These are phyloP conservation scores for Flabesymbios commensalis DNA, from an alignment of 2,888 invertebrate species.

Conservation along the genomic window DNA sequence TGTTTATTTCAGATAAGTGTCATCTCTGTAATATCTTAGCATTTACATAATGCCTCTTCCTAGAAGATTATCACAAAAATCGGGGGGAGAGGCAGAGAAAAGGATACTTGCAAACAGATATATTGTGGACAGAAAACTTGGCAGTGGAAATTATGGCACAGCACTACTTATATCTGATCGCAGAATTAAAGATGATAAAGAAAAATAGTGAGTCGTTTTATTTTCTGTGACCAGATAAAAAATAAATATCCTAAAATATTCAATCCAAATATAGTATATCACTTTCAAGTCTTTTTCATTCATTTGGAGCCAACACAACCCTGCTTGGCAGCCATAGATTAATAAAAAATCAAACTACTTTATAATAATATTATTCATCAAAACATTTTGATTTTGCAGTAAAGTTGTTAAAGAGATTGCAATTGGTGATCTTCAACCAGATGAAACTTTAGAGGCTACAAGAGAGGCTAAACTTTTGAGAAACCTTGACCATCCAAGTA, in stretches of 20 bases:
- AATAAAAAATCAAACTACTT: too few species aligned
- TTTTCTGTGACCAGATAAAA: not conserved
- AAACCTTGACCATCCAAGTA: constrained; percentile 57
- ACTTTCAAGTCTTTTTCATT: too few species aligned
- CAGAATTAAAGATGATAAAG: constrained; percentile 47
- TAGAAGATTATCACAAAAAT: too few species aligned
- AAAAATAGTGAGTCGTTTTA: constrained; percentile 40
- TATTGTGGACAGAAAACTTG: constrained; percentile 54
- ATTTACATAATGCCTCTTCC: too few species aligned
- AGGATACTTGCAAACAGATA: constrained; percentile 55
- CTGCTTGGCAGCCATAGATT: too few species aligned
- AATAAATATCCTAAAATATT: too few species aligned
- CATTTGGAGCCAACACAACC: too few species aligned
- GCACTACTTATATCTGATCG: constrained; percentile 51
- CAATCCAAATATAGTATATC: too few species aligned
- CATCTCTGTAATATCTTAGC: too few species aligned
- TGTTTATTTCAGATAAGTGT: too few species aligned
- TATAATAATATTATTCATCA: too few species aligned
- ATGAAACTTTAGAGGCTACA: constrained; percentile 60
- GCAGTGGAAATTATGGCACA: constrained; percentile 61
- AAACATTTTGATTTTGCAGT: constrained; percentile 36
- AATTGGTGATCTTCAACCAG: constrained; percentile 59
- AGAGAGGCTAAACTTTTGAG: constrained; percentile 59
- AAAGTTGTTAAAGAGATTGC: constrained; percentile 61
- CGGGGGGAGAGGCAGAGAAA: not conserved